Conservation (phyloP, 2,888 invertebrate species). For the Melipona bicolor region DNA sequence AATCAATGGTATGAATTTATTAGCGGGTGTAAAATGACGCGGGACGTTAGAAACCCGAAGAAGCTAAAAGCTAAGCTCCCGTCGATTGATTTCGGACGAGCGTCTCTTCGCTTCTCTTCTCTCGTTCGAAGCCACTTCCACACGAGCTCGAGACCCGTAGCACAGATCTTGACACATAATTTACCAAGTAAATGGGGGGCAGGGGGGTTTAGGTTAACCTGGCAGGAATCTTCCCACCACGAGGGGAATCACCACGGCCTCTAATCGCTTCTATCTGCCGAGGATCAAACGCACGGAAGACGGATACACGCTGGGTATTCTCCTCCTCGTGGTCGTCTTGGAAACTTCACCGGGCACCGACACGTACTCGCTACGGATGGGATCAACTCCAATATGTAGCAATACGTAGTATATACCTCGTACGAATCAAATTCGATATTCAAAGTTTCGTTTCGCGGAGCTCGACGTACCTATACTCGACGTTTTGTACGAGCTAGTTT, state of each 20-base stretch:
- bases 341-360: conserved; percentile 15
- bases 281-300: conserved; percentile 7
- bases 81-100: background rate
- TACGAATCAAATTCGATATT: too few species aligned
- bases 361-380: background rate
- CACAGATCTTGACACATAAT: background rate
- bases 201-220: background rate
- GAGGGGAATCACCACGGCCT: background rate
- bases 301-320: background rate
- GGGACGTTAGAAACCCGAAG: too few species aligned
- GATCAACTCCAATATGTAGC: too few species aligned
- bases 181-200: background rate
- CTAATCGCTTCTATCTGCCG: conserved; percentile 19
- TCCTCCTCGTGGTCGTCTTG: background rate
- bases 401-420: too few species aligned
- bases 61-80: too few species aligned
- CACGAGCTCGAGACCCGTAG: background rate
- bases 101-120: background rate
- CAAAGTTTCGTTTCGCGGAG: too few species aligned
- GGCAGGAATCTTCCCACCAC: background rate
- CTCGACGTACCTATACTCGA: too few species aligned
- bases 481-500: too few species aligned
- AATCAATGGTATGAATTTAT: conserved; percentile 22
- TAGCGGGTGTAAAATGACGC: background rate
- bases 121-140: background rate